These are phyloP conservation scores for Eupithecia insigniata DNA, from an alignment of 2,888 invertebrate genomes.

Conservation along the genomic window DNA sequence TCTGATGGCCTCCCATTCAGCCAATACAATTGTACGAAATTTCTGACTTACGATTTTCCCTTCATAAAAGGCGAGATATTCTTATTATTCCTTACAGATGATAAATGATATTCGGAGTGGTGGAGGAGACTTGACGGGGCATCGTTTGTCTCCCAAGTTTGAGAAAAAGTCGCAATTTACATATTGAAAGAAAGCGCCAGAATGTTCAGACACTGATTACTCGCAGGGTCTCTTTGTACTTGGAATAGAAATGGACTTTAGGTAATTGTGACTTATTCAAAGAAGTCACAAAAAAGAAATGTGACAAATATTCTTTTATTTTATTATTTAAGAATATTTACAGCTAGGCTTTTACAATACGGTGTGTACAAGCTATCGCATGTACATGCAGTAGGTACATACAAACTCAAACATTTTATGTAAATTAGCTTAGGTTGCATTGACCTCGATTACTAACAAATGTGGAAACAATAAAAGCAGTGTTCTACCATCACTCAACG, in stretches of 20 bases:
- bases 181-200: conserved; percentile 52
- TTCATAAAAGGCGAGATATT: conserved; percentile 40
- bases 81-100: conserved; percentile 60
- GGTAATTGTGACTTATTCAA: not conserved
- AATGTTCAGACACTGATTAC: conserved; percentile 17
- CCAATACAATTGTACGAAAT: conserved; percentile 25
- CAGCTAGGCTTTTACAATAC: too few species aligned
- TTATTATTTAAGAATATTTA: too few species aligned
- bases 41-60: conserved; percentile 15
- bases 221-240: not conserved
- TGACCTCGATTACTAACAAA: too few species aligned
- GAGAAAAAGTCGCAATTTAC: conserved; percentile 68
- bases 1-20: conserved; percentile 22
- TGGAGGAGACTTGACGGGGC: conserved; percentile 59
- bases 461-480: too few species aligned
- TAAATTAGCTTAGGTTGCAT: too few species aligned
- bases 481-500: too few species aligned
- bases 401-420: too few species aligned
- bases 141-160: conserved; percentile 67
- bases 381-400: too few species aligned
- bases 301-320: too few species aligned
- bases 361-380: too few species aligned
- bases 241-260: not conserved
- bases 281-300: not conserved
- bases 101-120: conserved; percentile 63